Evolutionary conservation across 2,888 invertebrate species (phyloP).

Genomic region (Atethmia centrago): DNA sequence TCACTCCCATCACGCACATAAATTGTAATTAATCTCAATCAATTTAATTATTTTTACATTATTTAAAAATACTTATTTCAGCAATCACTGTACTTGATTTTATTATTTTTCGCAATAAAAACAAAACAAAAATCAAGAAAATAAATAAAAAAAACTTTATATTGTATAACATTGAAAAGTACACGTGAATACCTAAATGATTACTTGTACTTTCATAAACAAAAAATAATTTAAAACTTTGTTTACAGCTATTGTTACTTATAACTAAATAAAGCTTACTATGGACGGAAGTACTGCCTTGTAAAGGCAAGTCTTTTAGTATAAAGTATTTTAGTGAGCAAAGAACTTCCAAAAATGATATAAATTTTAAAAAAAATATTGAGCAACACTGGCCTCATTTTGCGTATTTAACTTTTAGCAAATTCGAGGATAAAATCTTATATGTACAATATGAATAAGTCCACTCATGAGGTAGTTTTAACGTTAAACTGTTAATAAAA

Average conservation of each 20-base stretch:
- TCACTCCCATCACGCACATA: conserved; percentile 50
- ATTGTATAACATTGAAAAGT: conserved; percentile 46
- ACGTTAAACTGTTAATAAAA: conserved; percentile 59
- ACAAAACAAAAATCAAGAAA: conserved; percentile 36
- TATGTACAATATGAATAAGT: conserved; percentile 64
- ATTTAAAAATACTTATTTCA: conserved; percentile 58
- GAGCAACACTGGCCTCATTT: conserved; percentile 40
- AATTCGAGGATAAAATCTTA: conserved; percentile 43
- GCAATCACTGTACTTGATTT: conserved; percentile 56
- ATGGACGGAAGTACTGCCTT: conserved; percentile 77
- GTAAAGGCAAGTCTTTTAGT: conserved; percentile 61
- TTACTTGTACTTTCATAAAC: conserved; percentile 63
- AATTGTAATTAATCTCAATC: conserved; percentile 64
- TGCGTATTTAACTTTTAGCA: conserved; percentile 27
- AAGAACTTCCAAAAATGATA: conserved; percentile 23
- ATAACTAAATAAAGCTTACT: conserved; percentile 83
- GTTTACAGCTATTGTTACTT: conserved; percentile 75
- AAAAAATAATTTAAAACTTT: conserved; percentile 69
- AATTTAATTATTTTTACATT: conserved; percentile 65
- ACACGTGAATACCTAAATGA: conserved; percentile 36
- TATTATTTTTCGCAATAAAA: conserved; percentile 33
- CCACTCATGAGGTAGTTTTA: conserved; percentile 81
- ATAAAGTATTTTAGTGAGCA: conserved; percentile 55
- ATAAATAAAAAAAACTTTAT: conserved; percentile 22
- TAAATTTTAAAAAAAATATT: conserved; percentile 6